phyloP scores from a whole-genome alignment of 2,888 invertebrate species.

The Argynnis bischoffii region DNA sequence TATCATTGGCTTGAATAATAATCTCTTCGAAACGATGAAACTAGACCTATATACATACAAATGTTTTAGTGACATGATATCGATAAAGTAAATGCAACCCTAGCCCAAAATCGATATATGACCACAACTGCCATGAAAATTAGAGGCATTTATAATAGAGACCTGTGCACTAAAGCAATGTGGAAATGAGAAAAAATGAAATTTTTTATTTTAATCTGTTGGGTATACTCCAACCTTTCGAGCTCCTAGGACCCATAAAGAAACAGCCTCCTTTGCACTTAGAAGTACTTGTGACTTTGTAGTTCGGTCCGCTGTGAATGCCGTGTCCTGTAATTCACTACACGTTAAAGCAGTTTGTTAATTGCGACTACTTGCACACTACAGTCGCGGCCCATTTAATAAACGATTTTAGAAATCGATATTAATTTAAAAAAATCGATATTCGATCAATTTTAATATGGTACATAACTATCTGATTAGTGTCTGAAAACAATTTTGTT shows the following conservation, averaged over 20 bases:
- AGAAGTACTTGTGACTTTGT: slow-evolving; percentile 91
- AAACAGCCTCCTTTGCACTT: slow-evolving; percentile 96
- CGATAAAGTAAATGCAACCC: neutral
- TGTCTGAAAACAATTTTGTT: neutral
- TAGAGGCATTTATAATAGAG: neutral
- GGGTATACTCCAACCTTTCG: slow-evolving; percentile 88
- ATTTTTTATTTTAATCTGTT: slow-evolving; percentile 56
- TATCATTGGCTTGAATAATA: too few species aligned
- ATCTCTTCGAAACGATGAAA: too few species aligned
- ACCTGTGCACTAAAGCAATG: slow-evolving; percentile 49
- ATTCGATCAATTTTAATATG: neutral
- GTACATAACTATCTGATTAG: neutral
- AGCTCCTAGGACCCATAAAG: slow-evolving; percentile 96
- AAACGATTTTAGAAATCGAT: slow-evolving; percentile 1
- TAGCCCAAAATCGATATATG: neutral
- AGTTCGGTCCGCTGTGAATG: slow-evolving; percentile 85
- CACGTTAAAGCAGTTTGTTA: slow-evolving; percentile 77
- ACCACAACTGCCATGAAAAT: slow-evolving; percentile 4
- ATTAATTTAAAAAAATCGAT: neutral
- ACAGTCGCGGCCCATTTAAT: slow-evolving; percentile 2
- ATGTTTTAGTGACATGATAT: too few species aligned
- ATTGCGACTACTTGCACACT: slow-evolving; percentile 75
- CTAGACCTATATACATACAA: too few species aligned
- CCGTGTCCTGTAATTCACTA: slow-evolving; percentile 87
- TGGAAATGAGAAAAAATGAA: slow-evolving; percentile 54